Percentiles rank a stretch among this genome's conserved stretches.
Evolutionary conservation across 2,797 vertebrate species (phyloP).

Genomic region (Sebastes glaucus): DNA sequence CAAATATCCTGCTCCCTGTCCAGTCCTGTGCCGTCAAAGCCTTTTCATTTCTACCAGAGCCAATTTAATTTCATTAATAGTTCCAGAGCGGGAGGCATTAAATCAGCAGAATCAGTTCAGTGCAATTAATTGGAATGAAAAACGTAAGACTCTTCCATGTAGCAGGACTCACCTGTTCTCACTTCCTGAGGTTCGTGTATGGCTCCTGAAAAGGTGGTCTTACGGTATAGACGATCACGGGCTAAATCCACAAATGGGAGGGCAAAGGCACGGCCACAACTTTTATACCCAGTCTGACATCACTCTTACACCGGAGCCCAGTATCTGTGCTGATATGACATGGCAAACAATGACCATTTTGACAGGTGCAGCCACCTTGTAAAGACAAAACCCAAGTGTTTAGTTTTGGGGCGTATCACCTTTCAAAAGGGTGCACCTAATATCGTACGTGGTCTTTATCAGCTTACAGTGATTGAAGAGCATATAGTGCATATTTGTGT

Average conservation of each 20-base stretch:
- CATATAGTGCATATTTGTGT: constrained; percentile 39
- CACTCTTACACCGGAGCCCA: not conserved
- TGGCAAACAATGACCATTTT: constrained; percentile 31
- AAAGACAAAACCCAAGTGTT: constrained; percentile 62
- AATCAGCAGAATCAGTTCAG: not conserved
- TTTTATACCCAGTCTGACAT: constrained; percentile 71
- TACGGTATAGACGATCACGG: not conserved
- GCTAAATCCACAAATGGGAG: constrained; percentile 20
- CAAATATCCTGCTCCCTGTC: not conserved
- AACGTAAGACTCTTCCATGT: not conserved
- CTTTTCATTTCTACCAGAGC: not conserved
- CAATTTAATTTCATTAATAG: not conserved
- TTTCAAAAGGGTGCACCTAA: constrained; percentile 35
- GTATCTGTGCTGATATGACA: constrained; percentile 35
- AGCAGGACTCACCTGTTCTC: constrained; percentile 26
- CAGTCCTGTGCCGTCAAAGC: not conserved
- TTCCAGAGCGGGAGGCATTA: not conserved
- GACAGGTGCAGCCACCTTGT: constrained; percentile 11
- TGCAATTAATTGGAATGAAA: not conserved
- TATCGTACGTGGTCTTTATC: constrained; percentile 44
- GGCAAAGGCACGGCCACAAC: not conserved
- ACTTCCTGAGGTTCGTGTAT: constrained; percentile 15
- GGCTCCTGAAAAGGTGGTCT: not conserved
- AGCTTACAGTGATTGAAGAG: not conserved
- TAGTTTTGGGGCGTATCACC: constrained; percentile 70